Evolutionary conservation across 2,888 invertebrate genomes (phyloP), one percentile per base, ranked within the genome.

Genomic region (Tridacna crocea): DNA sequence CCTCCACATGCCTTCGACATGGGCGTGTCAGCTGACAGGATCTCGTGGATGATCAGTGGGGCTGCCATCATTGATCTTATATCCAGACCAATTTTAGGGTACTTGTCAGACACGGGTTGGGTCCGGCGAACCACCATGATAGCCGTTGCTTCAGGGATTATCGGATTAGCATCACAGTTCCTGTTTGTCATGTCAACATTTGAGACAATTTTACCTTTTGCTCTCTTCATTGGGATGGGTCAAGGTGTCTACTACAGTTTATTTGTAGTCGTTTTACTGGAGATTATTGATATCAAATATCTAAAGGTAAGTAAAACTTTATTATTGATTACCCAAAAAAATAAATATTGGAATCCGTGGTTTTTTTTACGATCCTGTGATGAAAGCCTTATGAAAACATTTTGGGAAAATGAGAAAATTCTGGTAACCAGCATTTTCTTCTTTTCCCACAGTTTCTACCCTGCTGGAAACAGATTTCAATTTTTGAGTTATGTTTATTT

Each of bases 1-100:
- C 88, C 88, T 0, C 80, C 87, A 10, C 76, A 87, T 55, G 87
- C 85, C 13, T 75, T 80, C 24, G 87, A 87, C 17, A 77, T 81
- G 36, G 82, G 80, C 0, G 70, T 90, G 4, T 66, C 60, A 13
- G 77, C 78, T 27, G 81, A 82, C 19, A 17, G 77, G 10, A 76
- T 83, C 13, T 78, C 84, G 6, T 22, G 83, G 17, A 48, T 88
- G 0, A 19, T 89, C 19, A 83, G 87, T 22, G 46, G 83, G 11
- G 77, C 78, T n/a, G 82, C 84, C 19, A 75, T 66, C 0, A 60
- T 81, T 12, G 89, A 88, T 26, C 55, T 87, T 10, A 19, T 84
- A 24, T 74, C 81, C 19, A 79, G 79, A 24, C 61, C 79, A 46
- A 15, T 70, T 13, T 36, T 77, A n/a, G 84, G 82, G 13, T 72